Base-by-base conservation (phyloP, 2,797 vertebrate species). In the Ammospiza maritima region DNA sequence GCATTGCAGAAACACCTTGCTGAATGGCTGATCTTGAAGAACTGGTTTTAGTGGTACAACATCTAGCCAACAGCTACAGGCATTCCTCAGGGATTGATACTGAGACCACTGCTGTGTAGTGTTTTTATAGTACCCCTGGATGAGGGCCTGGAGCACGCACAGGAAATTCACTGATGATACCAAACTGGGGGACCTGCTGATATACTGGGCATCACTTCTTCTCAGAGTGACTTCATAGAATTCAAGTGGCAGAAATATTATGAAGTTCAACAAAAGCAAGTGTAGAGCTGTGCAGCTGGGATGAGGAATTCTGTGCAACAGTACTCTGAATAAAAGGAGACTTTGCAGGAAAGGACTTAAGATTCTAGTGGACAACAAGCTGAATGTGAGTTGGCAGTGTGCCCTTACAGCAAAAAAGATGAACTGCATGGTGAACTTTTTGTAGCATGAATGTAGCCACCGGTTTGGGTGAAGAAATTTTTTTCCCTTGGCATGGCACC, bases 381-480 rank as follows among this genome's bases (percentile, higher is more conserved):
- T 72, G 73, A 16, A n/a, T 27, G 26, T 72, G 60, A 89, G 10
- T 36, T 1, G 10, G 11, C 60, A 60, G 26, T 9, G 7, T 72
- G 78, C 7, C 30, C 30, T 85, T 66, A 44, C 44, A 76, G 48
- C 57, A 44, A 30, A 85, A 66, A 77, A 14, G 47, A 6, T 51
- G 21, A 72, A 8, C 32, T 85, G 34, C 27, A 27, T 0, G 0
- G 20, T 40, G 27, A 48, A 11, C 1, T 47, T 57, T 47, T 67
- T 26, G 40, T 72, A 57, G 29, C 11, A 3, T 44, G 13, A 45
- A 6, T 27, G 34, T 61, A 64, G 26, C 18, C 54, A 53, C 16
- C 45, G 22, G 34, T 13, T 42, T 78, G 34, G 36, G 56, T 36
- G 47, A 72, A 78, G 57, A 56, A 6, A 1, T 45, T 64, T 66